Base-by-base conservation (phyloP, 2,888 invertebrate species). In the Drosophila mulleri region DNA sequence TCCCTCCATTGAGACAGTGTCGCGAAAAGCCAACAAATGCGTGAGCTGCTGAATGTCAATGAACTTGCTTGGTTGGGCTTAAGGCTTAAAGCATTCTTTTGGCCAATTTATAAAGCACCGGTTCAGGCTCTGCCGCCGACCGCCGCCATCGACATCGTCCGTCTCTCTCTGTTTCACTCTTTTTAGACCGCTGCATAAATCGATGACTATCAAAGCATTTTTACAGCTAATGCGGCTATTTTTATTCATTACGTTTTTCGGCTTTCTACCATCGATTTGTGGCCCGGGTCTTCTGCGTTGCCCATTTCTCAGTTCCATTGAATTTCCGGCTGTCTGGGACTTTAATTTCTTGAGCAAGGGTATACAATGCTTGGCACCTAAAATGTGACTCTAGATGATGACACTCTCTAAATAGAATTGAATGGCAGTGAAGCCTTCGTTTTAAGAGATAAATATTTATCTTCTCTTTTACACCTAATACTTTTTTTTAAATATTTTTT, bases 191-290 rank as follows among this genome's bases (percentile, higher is more conserved):
- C 35, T 67, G 68, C 75, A 75, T 72, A 78, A 79, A 87, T 87
- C 82, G 86, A 88, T 88, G 82, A 83, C 85, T 85, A 88, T 87
- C 87, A 84, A 81, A 78, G 74, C 75, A 62, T 80, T 89, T 87
- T 88, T 87, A 89, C 88, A 85, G 90, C 88, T 90, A 88, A 87
- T 88, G 78, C 76, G 82, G 82, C 83, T 90, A 88, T 90, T 90
- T 88, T 90, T 90, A 85, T 88, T 82, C 87, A 90, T 90, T 88
- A 84, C 86, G 82, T 83, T 83, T 83, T 82, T 76, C 52, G 57
- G 82, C 75, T 84, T 86, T 87, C 82, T 85, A 78, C 59, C 56
- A 79, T 72, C 65, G 75, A 75, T 80, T 80, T 72, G 45, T 16
- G 44, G 35, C 32, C 11, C 18, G 20, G 53, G 9, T 72, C 58